Percentiles rank a stretch among this genome's conserved stretches.
These are phyloP conservation scores for Lamprotornis superbus DNA, from an alignment of 2,113 vertebrate species.

Conservation along the genomic window DNA sequence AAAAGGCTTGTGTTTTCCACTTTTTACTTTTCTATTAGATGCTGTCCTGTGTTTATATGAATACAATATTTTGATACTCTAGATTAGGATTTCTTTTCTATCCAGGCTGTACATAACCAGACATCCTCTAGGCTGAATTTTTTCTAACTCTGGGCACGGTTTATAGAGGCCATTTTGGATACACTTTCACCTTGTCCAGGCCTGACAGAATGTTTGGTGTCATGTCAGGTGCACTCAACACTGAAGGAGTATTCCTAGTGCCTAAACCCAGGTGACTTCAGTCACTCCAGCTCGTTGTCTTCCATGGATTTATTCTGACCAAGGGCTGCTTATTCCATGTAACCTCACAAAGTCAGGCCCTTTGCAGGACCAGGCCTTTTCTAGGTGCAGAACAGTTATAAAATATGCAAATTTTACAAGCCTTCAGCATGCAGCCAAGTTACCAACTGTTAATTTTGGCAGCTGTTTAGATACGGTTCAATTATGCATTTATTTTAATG, in stretches of 20 bases:
- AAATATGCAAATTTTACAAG: slow-evolving; percentile 43
- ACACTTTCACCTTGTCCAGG: background rate
- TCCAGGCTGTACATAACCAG: slow-evolving; percentile 48
- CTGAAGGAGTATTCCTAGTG: background rate
- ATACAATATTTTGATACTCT: slow-evolving; percentile 76
- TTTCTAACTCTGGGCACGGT: background rate
- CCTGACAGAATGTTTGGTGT: background rate
- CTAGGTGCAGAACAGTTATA: background rate
- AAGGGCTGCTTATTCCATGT: background rate
- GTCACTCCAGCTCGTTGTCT: background rate
- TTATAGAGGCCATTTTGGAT: background rate
- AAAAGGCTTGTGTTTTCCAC: slow-evolving; percentile 33
- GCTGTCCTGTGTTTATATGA: slow-evolving; percentile 68
- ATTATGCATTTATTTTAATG: slow-evolving; percentile 41
- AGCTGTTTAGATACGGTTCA: background rate
- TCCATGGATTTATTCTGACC: background rate
- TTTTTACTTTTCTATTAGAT: slow-evolving; percentile 75
- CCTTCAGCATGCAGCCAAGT: background rate
- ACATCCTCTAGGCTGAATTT: background rate
- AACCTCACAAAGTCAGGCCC: background rate
- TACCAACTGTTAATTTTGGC: background rate
- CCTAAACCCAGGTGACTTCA: background rate
- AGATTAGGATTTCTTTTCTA: slow-evolving; percentile 74
- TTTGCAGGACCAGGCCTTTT: background rate
- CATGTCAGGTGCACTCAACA: background rate